Evolutionary conservation across 2,888 invertebrate species (phyloP), one percentile per base, ranked within the genome.

Genomic region (Zaprionus obscuricornis): DNA sequence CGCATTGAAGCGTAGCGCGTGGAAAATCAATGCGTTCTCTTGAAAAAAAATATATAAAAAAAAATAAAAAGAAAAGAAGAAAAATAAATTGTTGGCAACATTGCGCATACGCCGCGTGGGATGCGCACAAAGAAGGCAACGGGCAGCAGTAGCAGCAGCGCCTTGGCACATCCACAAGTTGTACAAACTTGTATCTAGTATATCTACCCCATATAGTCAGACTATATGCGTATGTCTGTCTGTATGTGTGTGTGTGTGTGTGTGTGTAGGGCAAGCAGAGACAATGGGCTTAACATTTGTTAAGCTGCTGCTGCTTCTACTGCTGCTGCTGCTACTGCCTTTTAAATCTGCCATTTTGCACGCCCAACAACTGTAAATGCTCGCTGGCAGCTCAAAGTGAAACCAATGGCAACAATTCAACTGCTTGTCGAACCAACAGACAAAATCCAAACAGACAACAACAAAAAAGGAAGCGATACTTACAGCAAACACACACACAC

Each of bases 91-190:
- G 26, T 13, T 11, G 7, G 24, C 47, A 51, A 24, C 60, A 74
- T 74, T 77, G 78, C 74, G 78, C 78, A 74, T 74, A 74, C 74
- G 74, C 79, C 70, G 43, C 64, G 60, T 76, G 45, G 40, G 27
- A 13, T 50, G 33, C 42, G 14, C 3, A n/a, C 33, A 37, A 45
- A 50, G 26, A 47, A 51, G 26, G 36, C 26, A 31, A 20, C 29
- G 5, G 46, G 33, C 17, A 16, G 13, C n/a, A n/a, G 17, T 40
- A 10, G 5, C 40, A 10, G 11, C 55, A 43, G 40, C 45, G 54
- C 13, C 46, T 45, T 37, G 36, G 34, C 51, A 54, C n/a, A n/a
- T n/a, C n/a, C n/a, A n/a, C n/a, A n/a, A n/a, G n/a, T n/a, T n/a
- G n/a, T n/a, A n/a, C n/a, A n/a, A n/a, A n/a, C n/a, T n/a, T n/a